phyloP scores from a whole-genome alignment of 1,140 invertebrate genomes.

The Listronotus bonariensis region DNA sequence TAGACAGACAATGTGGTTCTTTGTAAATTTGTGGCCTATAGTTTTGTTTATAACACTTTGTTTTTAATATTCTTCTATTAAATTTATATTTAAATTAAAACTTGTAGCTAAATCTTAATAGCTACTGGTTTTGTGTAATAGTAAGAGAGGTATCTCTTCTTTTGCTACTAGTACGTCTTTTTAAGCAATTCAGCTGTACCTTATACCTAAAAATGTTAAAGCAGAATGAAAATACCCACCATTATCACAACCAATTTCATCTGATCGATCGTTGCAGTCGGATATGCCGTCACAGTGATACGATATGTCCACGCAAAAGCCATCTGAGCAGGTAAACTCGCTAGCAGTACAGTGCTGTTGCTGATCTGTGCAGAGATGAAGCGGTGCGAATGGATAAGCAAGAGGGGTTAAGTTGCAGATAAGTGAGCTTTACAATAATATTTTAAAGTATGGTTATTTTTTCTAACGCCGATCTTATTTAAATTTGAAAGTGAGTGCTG shows the following conservation, averaged over 20 bases:
- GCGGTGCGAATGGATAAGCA: constrained; percentile 29
- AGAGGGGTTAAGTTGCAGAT: constrained; percentile 10
- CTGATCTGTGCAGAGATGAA: constrained; percentile 43
- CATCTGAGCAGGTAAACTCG: constrained; percentile 54
- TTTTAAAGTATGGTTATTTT: neutral
- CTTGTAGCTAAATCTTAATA: too few relatives aligned
- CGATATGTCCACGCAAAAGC: constrained; percentile 67
- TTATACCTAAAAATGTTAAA: neutral
- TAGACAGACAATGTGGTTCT: too few relatives aligned
- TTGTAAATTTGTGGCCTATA: too few relatives aligned
- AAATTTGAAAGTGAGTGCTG: too few relatives aligned
- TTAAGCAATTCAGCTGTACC: too few relatives aligned
- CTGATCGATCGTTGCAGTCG: constrained; percentile 78
- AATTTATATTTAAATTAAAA: too few relatives aligned
- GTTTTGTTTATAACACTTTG: too few relatives aligned
- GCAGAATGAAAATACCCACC: constrained; percentile 30
- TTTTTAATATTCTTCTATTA: too few relatives aligned
- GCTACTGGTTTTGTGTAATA: too few relatives aligned
- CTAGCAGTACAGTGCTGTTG: constrained; percentile 31
- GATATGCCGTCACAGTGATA: constrained; percentile 65
- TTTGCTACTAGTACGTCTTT: too few relatives aligned
- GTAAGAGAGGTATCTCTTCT: too few relatives aligned
- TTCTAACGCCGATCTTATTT: too few relatives aligned
- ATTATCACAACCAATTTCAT: constrained; percentile 86
- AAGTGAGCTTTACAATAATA: constrained; percentile 2